Evolutionary conservation across 2,888 invertebrate species (phyloP).

Genomic region (Omphaloscelis lunosa): DNA sequence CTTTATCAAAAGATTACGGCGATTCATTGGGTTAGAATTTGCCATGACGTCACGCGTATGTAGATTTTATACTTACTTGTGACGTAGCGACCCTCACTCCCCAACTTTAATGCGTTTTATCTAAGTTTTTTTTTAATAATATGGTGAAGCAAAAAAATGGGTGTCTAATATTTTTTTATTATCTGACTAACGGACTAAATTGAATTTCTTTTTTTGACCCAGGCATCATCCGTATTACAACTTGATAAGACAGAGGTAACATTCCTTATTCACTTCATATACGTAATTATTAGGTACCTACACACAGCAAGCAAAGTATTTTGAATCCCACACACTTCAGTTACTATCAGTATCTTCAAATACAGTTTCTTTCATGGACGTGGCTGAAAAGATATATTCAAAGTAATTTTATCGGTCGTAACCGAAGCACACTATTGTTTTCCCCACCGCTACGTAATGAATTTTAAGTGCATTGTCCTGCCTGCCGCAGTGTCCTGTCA

Average conservation of each 20-base stretch:
- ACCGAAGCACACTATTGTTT: slow-evolving; percentile 78
- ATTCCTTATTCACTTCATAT: background rate
- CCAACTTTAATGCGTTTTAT: no score
- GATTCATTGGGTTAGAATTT: no score
- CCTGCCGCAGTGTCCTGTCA: slow-evolving; percentile 70
- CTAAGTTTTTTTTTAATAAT: no score
- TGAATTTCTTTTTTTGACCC: no score
- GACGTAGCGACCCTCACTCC: no score
- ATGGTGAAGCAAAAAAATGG: no score
- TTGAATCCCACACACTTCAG: background rate
- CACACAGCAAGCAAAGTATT: background rate
- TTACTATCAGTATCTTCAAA: slow-evolving; percentile 2
- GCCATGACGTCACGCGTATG: no score
- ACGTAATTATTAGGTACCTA: background rate
- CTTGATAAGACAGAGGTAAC: slow-evolving; percentile 8
- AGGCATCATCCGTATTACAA: background rate
- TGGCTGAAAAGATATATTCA: slow-evolving; percentile 48
- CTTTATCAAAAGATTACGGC: no score
- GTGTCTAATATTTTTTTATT: no score
- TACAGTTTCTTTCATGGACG: slow-evolving; percentile 36
- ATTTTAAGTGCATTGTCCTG: slow-evolving; percentile 82
- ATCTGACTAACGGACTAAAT: no score
- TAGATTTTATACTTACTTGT: no score
- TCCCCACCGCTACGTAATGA: slow-evolving; percentile 75
- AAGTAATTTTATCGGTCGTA: slow-evolving; percentile 72